Percentiles rank a stretch among this genome's conserved stretches.
Conservation (phyloP, 1,140 invertebrate genomes). For the Aphelinus atriplicis region DNA sequence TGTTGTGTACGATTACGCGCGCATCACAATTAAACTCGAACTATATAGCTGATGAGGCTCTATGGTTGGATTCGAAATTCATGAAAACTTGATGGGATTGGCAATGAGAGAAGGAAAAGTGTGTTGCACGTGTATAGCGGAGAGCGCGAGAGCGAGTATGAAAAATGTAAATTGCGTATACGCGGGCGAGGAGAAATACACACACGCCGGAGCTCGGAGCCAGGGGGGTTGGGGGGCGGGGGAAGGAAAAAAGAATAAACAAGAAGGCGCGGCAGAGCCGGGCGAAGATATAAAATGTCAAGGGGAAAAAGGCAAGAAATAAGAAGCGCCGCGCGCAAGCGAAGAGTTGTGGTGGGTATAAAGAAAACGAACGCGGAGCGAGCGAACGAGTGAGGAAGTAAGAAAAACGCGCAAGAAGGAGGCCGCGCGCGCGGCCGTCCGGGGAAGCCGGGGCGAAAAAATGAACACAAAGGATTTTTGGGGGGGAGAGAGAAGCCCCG, state of each 20-base stretch:
- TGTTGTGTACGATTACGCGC: too few relatives aligned
- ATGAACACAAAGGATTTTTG: constrained; percentile 29
- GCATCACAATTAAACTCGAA: too few relatives aligned
- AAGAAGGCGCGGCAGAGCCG: neutral
- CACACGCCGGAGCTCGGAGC: neutral
- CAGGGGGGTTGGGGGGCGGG: too few relatives aligned
- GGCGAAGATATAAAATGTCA: constrained; percentile 7
- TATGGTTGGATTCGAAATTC: too few relatives aligned
- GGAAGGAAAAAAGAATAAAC: constrained; percentile 12
- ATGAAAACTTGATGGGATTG: too few relatives aligned
- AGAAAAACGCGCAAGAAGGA: constrained; percentile 34
- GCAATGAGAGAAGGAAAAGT: too few relatives aligned
- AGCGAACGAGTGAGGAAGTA: constrained; percentile 23
- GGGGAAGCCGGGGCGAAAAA: neutral
- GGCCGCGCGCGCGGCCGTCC: neutral
- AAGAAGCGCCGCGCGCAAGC: constrained; percentile 3
- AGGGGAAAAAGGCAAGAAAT: constrained; percentile 5
- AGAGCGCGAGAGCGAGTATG: too few relatives aligned
- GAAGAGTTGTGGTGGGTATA: constrained; percentile 33
- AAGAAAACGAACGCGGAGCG: constrained; percentile 35
- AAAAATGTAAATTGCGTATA: constrained; percentile 24
- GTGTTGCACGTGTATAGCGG: too few relatives aligned
- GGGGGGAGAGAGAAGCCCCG: constrained; percentile 1
- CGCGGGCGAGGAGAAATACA: neutral
- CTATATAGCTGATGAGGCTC: too few relatives aligned